phyloP scores from a whole-genome alignment of 2,797 vertebrate species.

The Epinephelus awoara region DNA sequence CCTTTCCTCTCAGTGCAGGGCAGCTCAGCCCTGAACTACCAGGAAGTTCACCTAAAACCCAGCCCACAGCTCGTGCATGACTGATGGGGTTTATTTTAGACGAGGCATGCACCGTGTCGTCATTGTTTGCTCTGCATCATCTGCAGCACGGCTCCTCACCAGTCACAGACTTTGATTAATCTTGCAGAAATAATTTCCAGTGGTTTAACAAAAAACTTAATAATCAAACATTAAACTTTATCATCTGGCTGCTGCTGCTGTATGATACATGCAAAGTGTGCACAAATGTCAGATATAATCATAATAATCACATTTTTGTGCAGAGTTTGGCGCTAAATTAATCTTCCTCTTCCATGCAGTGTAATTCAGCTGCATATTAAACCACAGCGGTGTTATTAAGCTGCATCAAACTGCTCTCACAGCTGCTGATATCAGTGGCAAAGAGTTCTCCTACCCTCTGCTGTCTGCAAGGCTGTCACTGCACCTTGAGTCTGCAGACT shows the following conservation, averaged over 20 bases:
- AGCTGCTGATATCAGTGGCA: neutral
- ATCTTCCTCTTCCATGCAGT: too few relatives aligned
- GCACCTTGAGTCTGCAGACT: conserved; percentile 28
- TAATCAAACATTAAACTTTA: neutral
- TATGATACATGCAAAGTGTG: fast-evolving
- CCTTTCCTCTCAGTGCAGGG: conserved; percentile 57
- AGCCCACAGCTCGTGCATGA: conserved; percentile 35
- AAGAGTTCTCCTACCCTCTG: conserved; percentile 72
- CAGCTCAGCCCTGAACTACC: conserved; percentile 58
- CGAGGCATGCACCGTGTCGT: too few relatives aligned
- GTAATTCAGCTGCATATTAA: neutral
- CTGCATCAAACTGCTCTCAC: neutral
- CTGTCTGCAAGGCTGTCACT: conserved; percentile 50
- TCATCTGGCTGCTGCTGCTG: neutral
- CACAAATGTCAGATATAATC: too few relatives aligned
- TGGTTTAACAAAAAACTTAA: too few relatives aligned
- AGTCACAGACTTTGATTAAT: too few relatives aligned
- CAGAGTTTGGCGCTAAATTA: neutral
- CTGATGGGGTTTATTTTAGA: conserved; percentile 26
- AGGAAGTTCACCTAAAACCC: conserved; percentile 80
- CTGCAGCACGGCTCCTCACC: too few relatives aligned
- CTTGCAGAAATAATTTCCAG: too few relatives aligned
- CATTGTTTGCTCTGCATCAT: too few relatives aligned
- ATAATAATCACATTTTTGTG: neutral
- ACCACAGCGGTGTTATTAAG: neutral